Evolutionary conservation across 2,888 invertebrate genomes (phyloP).

Genomic region (Yponomeuta evonymella): DNA sequence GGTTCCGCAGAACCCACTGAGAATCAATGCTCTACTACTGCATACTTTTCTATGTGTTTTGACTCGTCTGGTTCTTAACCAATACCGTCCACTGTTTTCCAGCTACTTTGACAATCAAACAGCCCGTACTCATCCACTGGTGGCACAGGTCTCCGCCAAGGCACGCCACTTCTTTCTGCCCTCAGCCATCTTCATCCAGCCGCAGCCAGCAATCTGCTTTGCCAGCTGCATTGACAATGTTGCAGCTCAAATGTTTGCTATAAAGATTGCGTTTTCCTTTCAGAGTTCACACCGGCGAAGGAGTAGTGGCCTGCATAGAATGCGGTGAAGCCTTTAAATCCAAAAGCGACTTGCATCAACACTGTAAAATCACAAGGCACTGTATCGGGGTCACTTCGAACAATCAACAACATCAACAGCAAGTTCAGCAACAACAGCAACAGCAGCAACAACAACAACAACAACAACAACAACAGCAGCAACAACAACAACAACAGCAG

Average conservation of each 20-base stretch:
- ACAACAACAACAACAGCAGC: slow-evolving; percentile 50
- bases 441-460: slow-evolving; percentile 36
- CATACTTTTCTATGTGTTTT: no score
- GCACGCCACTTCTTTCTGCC: no score
- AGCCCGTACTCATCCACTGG: no score
- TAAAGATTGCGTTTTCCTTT: slow-evolving; percentile 17
- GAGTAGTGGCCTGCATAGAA: slow-evolving; percentile 83
- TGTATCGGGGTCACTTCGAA: slow-evolving; percentile 33
- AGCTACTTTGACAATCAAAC: no score
- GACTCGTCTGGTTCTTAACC: no score
- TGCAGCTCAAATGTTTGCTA: not conserved
- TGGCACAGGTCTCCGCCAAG: no score
- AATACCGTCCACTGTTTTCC: no score
- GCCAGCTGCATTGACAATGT: not conserved
- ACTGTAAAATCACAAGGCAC: slow-evolving; percentile 76
- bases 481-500: slow-evolving; percentile 51
- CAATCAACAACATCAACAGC: slow-evolving; percentile 27
- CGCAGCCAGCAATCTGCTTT: no score
- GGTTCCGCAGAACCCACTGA: no score
- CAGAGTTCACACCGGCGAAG: slow-evolving; percentile 84
- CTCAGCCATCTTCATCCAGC: no score
- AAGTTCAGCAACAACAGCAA: slow-evolving; percentile 54
- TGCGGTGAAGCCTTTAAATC: slow-evolving; percentile 86
- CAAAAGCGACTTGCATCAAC: slow-evolving; percentile 82
- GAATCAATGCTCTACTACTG: no score